Evolutionary conservation across 2,797 vertebrate species (phyloP).

Genomic region (Leptatherina wallacei): DNA sequence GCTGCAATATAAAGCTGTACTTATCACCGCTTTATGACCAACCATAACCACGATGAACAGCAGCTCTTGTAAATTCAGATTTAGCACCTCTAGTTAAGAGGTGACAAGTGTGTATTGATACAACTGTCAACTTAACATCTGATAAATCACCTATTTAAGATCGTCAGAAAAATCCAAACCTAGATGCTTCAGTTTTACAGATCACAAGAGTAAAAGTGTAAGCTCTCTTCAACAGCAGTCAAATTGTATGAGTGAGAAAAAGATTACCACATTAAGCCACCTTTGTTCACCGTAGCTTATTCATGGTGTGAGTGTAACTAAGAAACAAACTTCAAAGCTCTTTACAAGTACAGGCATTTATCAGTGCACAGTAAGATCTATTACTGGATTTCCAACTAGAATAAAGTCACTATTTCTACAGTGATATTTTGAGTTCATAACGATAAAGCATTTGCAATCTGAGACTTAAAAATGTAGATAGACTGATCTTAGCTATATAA

Average conservation of each 20-base stretch:
- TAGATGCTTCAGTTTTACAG: slow-evolving; percentile 1
- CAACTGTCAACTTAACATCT: not conserved
- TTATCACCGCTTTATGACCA: slow-evolving; percentile 70
- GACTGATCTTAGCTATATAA: not conserved
- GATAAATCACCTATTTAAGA: not conserved
- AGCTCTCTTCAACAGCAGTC: not conserved
- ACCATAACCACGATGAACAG: slow-evolving; percentile 67
- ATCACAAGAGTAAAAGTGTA: not conserved
- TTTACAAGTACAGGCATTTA: not conserved
- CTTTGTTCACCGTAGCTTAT: not conserved
- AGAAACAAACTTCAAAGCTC: not conserved
- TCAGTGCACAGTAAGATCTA: not conserved
- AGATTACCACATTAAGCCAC: not conserved
- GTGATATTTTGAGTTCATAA: not conserved
- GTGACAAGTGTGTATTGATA: not conserved
- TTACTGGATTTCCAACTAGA: not conserved
- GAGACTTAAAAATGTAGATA: not conserved
- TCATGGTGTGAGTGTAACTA: not conserved
- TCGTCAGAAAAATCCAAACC: not conserved
- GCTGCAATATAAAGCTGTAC: slow-evolving; percentile 62
- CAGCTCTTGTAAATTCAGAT: slow-evolving; percentile 42
- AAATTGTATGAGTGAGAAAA: not conserved
- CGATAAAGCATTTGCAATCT: not conserved
- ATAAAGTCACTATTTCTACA: not conserved
- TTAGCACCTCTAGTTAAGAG: slow-evolving; percentile 17